Evolutionary conservation across 2,797 vertebrate genomes (phyloP), one percentile per base, ranked within the genome.

Genomic region (Acanthornis magna): DNA sequence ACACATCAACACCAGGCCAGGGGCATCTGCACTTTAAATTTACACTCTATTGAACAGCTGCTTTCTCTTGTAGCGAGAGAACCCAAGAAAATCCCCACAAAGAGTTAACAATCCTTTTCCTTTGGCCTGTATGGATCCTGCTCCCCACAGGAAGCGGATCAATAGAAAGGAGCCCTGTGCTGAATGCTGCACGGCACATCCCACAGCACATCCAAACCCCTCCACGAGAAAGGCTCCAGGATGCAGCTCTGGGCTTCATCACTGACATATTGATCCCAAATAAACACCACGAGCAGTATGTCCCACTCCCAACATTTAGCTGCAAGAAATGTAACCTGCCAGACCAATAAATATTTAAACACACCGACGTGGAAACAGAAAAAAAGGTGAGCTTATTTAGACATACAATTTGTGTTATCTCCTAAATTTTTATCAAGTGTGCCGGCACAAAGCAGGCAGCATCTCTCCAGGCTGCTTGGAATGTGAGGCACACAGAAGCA

Each of bases 31-130:
- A 4, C 19, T n/a, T 89, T 27, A 51, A 58, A 22, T 8, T 19
- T 13, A 38, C 0, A 26, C 3, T 1, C 23, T 36, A 53, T 21
- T 80, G 51, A 68, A 47, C 18, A 55, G 9, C 3, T n/a, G 8
- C 8, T 89, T 61, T 43, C 51, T 58, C 38, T 10, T 4, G 0
- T 6, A 75, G 27, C 14, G 68, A 54, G 50, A 18, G 6, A 61
- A 67, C 6, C n/a, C 12, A 17, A 62, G 48, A 29, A 45, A 72
- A 78, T 13, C 22, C 42, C 9, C 55, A 53, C 3, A 5, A 42
- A 25, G 6, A 38, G 32, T 17, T 22, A 30, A 11, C 4, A 26
- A 43, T 3, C 55, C 47, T 26, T 83, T 71, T 57, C 13, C 32
- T 42, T 43, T 34, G 29, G 30, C 53, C 76, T 48, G 6, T 40